Base-by-base conservation (phyloP, 2,797 vertebrate genomes). In the Acanthurus lineatus region DNA sequence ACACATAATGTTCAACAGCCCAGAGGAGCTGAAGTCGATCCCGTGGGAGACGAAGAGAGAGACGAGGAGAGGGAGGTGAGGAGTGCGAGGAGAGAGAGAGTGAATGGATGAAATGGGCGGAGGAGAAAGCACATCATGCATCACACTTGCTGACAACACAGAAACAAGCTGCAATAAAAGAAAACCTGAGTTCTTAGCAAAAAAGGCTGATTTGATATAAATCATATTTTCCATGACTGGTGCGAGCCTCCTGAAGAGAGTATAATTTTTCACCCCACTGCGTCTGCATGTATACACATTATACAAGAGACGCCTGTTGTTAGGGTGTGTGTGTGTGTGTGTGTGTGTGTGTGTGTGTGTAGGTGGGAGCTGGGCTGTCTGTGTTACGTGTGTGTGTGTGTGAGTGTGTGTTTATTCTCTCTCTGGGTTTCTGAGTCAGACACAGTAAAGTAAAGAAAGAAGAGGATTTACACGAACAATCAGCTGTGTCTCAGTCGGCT, bases 181-280 rank as follows among this genome's bases (percentile, higher is more conserved):
- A 19, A 77, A 85, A 75, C 51, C 65, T 42, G 67, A 78, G 87
- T 71, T 88, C 79, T 85, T 70, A 64, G 81, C 81, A 82, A 82
- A 75, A 82, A 81, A 63, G 73, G 83, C 70, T 88, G 88, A 90
- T 81, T 87, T 90, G 79, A 90, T 88, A 90, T 87, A 88, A 92
- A 86, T 90, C 90, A 85, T 54, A 88, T 83, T 89, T 84, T 79
- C 73, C 42, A 22, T 57, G 86, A 89, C 80, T 84, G 69, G 61
- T 62, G 77, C 56, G 35, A 84, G 71, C 42, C 84, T 81, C 86
- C 84, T 61, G 77, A 85, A 79, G 73, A 82, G 69, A 85, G 80
- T 2, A 76, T 80, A 84, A 89, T 92, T 90, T 87, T 81, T 88
- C 90, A 91, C 32, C 68, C 76, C 80, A 51, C 83, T 90, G 89